Conservation (phyloP, 2,888 invertebrate genomes). For the Priocnemis perturbator region DNA sequence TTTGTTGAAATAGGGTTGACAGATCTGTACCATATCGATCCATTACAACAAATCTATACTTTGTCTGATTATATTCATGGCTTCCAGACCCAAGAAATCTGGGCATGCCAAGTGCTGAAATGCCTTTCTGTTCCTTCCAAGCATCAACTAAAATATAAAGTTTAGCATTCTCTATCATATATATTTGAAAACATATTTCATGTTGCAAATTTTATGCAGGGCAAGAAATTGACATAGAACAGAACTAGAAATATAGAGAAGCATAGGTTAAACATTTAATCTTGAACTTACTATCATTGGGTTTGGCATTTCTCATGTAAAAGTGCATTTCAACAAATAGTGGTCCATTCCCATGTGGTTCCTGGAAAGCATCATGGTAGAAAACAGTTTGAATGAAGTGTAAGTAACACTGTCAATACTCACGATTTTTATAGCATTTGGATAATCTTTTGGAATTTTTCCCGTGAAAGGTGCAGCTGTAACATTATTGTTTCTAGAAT, state of each 20-base stretch:
- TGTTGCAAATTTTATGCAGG: background rate
- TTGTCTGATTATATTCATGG: constrained; percentile 84
- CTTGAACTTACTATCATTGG: constrained; percentile 79
- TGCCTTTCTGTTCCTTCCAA: constrained; percentile 82
- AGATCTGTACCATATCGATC: constrained; percentile 93
- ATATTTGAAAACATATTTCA: background rate
- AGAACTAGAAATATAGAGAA: background rate
- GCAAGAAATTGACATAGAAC: background rate
- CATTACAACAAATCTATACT: constrained; percentile 93
- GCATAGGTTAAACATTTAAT: constrained; percentile 12
- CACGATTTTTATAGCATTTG: constrained; percentile 88
- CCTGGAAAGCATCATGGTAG: constrained; percentile 77
- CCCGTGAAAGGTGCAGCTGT: constrained; percentile 75
- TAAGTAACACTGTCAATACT: constrained; percentile 72
- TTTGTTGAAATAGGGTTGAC: constrained; percentile 84
- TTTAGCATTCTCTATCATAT: background rate
- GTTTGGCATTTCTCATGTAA: constrained; percentile 86
- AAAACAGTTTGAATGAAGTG: background rate
- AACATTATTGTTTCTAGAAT: constrained; percentile 19
- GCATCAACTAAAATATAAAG: constrained; percentile 78
- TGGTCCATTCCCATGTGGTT: constrained; percentile 94
- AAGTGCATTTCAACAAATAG: constrained; percentile 96
- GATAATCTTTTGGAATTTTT: constrained; percentile 78
- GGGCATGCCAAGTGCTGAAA: constrained; percentile 90
- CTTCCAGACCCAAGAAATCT: constrained; percentile 89